These are phyloP conservation scores for Halcyon senegalensis DNA, from an alignment of 2,113 vertebrate species.

Conservation along the genomic window DNA sequence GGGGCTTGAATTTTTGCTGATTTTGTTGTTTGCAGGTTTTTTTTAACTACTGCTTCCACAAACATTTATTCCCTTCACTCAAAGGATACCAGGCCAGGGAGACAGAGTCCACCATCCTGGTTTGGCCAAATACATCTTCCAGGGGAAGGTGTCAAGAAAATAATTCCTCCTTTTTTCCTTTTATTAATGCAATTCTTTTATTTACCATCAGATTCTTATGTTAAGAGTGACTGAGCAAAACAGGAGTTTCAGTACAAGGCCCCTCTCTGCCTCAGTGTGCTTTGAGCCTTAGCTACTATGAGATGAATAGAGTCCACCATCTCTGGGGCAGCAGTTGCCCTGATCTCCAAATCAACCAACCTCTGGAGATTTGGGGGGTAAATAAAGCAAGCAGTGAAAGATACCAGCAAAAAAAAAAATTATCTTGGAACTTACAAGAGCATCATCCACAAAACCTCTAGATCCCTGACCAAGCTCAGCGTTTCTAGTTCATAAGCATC, in stretches of 20 bases:
- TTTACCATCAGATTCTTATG: not conserved
- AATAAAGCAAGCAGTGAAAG: not conserved
- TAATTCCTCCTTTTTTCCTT: not conserved
- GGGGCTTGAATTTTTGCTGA: fast-evolving
- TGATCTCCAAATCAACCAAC: not conserved
- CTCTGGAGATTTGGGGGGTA: not conserved
- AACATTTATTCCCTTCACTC: not conserved
- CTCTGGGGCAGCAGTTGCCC: not conserved
- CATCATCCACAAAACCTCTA: not conserved
- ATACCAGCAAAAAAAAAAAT: not conserved
- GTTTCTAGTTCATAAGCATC: not conserved
- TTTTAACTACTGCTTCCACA: not conserved
- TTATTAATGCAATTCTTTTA: not conserved
- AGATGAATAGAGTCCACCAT: not conserved
- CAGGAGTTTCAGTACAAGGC: not conserved
- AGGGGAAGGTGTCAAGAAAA: not conserved
- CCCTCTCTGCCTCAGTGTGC: not conserved
- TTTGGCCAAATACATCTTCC: not conserved
- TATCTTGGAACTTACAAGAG: not conserved
- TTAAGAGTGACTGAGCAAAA: not conserved
- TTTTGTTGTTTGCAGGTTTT: not conserved
- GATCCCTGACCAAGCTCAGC: not conserved
- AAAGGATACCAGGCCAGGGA: not conserved
- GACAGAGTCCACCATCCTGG: not conserved
- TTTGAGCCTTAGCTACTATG: not conserved